A percentile compares a stretch with the other conserved stretches of the same genome.
phyloP scores from a whole-genome alignment of 1,140 invertebrate genomes.

The Mycetomoellerius zeteki region DNA sequence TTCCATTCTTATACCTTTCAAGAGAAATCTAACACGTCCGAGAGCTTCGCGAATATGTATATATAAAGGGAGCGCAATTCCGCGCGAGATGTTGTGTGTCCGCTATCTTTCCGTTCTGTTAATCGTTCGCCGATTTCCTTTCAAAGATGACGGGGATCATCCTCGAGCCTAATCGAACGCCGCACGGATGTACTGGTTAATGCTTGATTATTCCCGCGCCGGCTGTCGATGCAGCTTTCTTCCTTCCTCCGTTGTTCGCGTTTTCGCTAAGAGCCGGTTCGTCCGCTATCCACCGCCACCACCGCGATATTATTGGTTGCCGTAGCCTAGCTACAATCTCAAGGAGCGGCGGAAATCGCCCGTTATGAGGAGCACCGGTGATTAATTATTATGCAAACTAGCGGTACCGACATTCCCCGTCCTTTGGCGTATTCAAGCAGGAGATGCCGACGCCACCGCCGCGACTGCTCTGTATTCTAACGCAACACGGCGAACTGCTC shows the following conservation, averaged over 20 bases:
- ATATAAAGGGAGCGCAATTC: conserved; percentile 30
- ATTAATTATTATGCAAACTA: conserved; percentile 85
- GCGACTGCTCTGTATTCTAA: conserved; percentile 41
- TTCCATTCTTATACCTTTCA: conserved; percentile 16
- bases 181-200: conserved; percentile 15
- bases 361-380: conserved; percentile 79
- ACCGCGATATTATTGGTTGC: conserved; percentile 67
- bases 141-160: conserved; percentile 30
- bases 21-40: neutral
- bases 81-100: conserved; percentile 4
- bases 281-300: conserved; percentile 60
- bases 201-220: conserved; percentile 28
- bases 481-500: conserved; percentile 38
- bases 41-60: neutral
- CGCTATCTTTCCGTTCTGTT: conserved; percentile 41
- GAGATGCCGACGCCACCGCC: conserved; percentile 42
- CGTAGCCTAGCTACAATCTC: conserved; percentile 57
- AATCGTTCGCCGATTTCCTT: conserved; percentile 38
- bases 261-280: conserved; percentile 47
- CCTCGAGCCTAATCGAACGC: conserved; percentile 42
- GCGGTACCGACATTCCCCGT: conserved; percentile 75
- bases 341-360: conserved; percentile 80
- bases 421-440: conserved; percentile 56
- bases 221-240: neutral
- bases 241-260: conserved; percentile 3